Percentiles rank a stretch among this genome's conserved stretches.
Conservation (phyloP, 1,140 invertebrate genomes). For the Euwallacea fornicatus region DNA sequence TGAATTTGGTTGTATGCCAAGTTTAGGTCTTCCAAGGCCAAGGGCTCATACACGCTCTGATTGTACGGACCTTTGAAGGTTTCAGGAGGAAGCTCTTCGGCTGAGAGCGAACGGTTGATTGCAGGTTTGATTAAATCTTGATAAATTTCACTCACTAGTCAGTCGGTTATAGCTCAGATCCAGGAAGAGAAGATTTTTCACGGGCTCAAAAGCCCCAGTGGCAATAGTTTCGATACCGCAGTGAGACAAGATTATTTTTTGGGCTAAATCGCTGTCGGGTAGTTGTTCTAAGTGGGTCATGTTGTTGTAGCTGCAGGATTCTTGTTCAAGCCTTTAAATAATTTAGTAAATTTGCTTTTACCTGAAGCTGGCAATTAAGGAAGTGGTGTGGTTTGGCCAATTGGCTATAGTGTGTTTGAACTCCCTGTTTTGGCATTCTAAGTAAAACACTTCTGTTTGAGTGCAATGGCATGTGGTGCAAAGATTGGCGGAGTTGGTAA, state of each 20-base stretch:
- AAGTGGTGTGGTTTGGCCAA: constrained; percentile 52
- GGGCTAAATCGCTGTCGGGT: constrained; percentile 50
- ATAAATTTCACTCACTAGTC: constrained; percentile 55
- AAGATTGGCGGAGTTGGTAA: constrained; percentile 44
- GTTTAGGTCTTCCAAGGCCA: constrained; percentile 66
- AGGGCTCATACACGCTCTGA: constrained; percentile 61
- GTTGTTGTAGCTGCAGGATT: constrained; percentile 46
- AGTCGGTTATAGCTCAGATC: constrained; percentile 73
- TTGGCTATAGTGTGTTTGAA: constrained; percentile 53
- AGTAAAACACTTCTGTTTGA: constrained; percentile 9
- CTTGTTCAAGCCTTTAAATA: background rate
- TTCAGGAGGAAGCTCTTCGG: constrained; percentile 52
- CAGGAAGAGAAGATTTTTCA: constrained; percentile 65
- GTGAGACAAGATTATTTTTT: constrained; percentile 53
- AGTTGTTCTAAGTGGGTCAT: constrained; percentile 53
- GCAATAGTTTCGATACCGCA: constrained; percentile 63
- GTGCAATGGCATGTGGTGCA: constrained; percentile 47
- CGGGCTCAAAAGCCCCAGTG: constrained; percentile 63
- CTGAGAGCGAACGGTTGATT: constrained; percentile 23
- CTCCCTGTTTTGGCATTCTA: constrained; percentile 52
- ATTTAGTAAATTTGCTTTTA: constrained; percentile 1
- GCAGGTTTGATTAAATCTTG: background rate
- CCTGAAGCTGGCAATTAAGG: constrained; percentile 54
- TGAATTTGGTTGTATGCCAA: constrained; percentile 69
- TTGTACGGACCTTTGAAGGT: constrained; percentile 64